These are phyloP conservation scores for Machimus atricapillus DNA, from an alignment of 2,888 invertebrate genomes.

Conservation along the genomic window DNA sequence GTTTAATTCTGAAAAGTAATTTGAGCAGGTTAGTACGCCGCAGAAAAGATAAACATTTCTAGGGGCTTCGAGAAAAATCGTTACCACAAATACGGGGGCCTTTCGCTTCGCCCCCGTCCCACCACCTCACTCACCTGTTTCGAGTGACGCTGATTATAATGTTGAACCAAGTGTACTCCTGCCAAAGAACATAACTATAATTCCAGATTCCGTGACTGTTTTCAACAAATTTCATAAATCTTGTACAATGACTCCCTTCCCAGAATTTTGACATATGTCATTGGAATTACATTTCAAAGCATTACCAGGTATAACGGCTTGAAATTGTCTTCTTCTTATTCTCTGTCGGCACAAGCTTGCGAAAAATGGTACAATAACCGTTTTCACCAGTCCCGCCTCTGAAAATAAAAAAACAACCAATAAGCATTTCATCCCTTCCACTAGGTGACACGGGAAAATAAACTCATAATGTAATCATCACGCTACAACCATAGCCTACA, in stretches of 20 bases:
- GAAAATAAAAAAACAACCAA: too few relatives aligned
- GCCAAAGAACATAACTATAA: constrained; percentile 17
- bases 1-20: constrained; percentile 15
- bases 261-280: constrained; percentile 18
- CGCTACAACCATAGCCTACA: too few relatives aligned
- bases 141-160: background rate
- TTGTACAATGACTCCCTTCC: background rate
- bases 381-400: too few relatives aligned
- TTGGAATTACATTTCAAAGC: background rate
- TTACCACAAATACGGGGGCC: background rate
- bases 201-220: background rate
- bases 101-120: background rate
- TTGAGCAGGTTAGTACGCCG: background rate
- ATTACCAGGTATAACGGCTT: background rate
- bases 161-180: background rate
- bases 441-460: too few relatives aligned
- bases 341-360: background rate
- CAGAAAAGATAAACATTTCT: background rate
- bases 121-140: background rate
- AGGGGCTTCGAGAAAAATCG: background rate
- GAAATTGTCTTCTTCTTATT: background rate
- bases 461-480: too few relatives aligned
- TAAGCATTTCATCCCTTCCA: too few relatives aligned
- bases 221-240: background rate
- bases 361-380: background rate